Evolutionary conservation across 2,888 invertebrate genomes (phyloP).

Genomic region (Globia sparganii): DNA sequence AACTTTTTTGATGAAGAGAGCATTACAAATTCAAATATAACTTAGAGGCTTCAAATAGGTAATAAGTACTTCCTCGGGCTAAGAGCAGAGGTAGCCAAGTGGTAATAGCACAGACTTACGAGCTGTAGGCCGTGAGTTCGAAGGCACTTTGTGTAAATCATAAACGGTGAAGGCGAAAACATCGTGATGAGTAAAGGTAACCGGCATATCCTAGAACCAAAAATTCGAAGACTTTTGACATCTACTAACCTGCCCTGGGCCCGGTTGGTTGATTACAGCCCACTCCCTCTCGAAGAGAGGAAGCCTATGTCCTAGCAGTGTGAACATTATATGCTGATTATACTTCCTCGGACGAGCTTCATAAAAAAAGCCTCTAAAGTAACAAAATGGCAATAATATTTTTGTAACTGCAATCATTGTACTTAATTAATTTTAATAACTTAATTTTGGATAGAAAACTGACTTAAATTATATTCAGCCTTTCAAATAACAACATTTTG

Average conservation of each 20-base stretch:
- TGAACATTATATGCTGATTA: too few relatives aligned
- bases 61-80: too few relatives aligned
- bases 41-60: too few relatives aligned
- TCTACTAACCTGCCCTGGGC: too few relatives aligned
- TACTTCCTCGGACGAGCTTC: not conserved
- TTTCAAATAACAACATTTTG: constrained; percentile 21
- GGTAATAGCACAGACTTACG: too few relatives aligned
- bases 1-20: too few relatives aligned
- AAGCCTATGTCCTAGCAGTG: too few relatives aligned
- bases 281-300: too few relatives aligned
- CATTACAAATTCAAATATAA: too few relatives aligned
- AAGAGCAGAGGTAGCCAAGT: too few relatives aligned
- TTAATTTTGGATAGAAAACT: constrained; percentile 28
- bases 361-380: not conserved
- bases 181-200: not conserved
- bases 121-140: not conserved
- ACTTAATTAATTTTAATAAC: constrained; percentile 47
- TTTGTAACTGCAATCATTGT: constrained; percentile 18
- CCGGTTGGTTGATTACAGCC: too few relatives aligned
- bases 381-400: not conserved
- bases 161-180: too few relatives aligned
- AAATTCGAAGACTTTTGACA: not conserved
- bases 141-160: not conserved
- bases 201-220: not conserved
- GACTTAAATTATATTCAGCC: constrained; percentile 24